Percentiles rank a stretch among this genome's conserved stretches.
phyloP scores from a whole-genome alignment of 2,797 vertebrate species.

The Mastacembelus armatus region DNA sequence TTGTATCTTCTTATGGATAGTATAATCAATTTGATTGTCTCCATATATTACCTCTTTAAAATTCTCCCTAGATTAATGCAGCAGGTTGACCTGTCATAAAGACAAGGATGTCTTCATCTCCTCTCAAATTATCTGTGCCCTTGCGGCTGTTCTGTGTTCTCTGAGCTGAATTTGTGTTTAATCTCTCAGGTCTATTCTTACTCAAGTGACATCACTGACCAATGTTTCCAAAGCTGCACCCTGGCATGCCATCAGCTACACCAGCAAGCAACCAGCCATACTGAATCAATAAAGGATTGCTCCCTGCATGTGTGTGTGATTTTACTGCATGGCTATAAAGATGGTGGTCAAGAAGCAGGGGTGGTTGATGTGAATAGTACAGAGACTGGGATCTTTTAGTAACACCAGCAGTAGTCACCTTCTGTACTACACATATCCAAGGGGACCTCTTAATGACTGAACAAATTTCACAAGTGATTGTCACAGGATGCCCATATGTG shows the following conservation, averaged over 20 bases:
- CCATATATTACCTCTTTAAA: not conserved
- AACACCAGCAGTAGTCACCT: constrained; percentile 1
- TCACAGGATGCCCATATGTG: constrained; percentile 13
- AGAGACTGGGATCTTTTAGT: constrained; percentile 20
- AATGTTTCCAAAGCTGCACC: constrained; percentile 59
- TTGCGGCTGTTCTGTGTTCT: constrained; percentile 43
- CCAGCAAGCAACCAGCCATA: constrained; percentile 17
- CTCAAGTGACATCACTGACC: constrained; percentile 58
- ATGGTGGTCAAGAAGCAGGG: not conserved
- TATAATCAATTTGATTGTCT: not conserved
- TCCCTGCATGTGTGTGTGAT: constrained; percentile 1
- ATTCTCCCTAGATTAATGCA: not conserved
- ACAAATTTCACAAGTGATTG: constrained; percentile 19
- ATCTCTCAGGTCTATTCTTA: constrained; percentile 70
- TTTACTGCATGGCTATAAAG: not conserved
- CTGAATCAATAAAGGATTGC: constrained; percentile 58
- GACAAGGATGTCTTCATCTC: constrained; percentile 10
- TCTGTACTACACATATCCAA: not conserved
- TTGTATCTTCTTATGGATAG: too few species aligned
- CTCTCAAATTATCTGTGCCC: constrained; percentile 28
- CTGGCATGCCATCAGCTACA: constrained; percentile 43
- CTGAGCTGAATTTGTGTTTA: constrained; percentile 61
- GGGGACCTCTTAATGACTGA: not conserved
- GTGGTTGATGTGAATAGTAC: constrained; percentile 15
- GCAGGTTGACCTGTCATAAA: constrained; percentile 12